Evolutionary conservation across 1,140 invertebrate species (phyloP).

Genomic region (Coelopa frigida): DNA sequence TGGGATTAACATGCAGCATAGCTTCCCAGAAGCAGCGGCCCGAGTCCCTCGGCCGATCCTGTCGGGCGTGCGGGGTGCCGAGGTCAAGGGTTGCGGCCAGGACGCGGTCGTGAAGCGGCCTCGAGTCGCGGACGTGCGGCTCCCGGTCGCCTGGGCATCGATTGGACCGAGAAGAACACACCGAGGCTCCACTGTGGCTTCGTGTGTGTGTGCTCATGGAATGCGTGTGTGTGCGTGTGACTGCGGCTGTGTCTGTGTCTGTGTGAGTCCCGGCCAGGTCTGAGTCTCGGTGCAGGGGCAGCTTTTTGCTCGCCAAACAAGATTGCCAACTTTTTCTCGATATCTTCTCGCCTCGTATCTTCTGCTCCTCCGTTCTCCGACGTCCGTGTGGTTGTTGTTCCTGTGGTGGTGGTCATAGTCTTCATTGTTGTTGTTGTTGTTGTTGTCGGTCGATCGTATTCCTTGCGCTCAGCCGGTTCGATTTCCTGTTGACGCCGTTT

Average conservation of each 20-base stretch:
- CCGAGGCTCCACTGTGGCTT: too few relatives aligned
- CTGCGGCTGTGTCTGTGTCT: too few relatives aligned
- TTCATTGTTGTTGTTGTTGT: constrained; percentile 3
- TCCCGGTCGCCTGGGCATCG: too few relatives aligned
- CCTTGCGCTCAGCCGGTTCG: constrained; percentile 32
- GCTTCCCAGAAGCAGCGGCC: too few relatives aligned
- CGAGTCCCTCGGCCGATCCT: too few relatives aligned
- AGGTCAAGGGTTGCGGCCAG: too few relatives aligned
- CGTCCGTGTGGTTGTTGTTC: constrained; percentile 8
- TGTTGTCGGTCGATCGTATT: constrained; percentile 6
- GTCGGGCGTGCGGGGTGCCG: not conserved
- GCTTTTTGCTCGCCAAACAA: not conserved
- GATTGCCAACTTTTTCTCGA: not conserved
- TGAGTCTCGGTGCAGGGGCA: not conserved
- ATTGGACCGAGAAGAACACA: too few relatives aligned
- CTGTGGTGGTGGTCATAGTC: constrained; percentile 10
- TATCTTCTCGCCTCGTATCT: not conserved
- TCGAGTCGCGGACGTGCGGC: too few relatives aligned
- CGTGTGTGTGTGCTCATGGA: too few relatives aligned
- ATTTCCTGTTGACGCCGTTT: constrained; percentile 25
- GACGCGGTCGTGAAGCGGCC: too few relatives aligned
- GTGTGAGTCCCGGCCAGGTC: too few relatives aligned
- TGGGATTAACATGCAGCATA: constrained; percentile 44
- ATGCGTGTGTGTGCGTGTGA: too few relatives aligned
- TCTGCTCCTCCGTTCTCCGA: not conserved